A percentile compares a stretch with the other conserved stretches of the same genome.
phyloP scores from a whole-genome alignment of 2,113 vertebrate species.

The Onychostoma macrolepis region DNA sequence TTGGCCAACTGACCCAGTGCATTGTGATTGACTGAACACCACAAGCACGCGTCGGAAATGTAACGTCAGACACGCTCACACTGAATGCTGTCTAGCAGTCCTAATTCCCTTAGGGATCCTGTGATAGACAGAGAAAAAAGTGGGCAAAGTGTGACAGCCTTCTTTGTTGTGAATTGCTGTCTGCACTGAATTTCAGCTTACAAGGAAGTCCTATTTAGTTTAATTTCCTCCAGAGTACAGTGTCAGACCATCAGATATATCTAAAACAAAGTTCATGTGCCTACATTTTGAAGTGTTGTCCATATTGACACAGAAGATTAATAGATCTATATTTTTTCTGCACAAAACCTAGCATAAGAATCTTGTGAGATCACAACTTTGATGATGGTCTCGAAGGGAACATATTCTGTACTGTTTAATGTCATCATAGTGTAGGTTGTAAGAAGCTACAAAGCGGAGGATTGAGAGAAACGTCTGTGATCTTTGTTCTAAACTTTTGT shows the following conservation, averaged over 20 bases:
- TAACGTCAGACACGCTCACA: background rate
- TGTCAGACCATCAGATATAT: background rate
- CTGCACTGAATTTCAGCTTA: background rate
- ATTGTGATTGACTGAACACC: too few species aligned
- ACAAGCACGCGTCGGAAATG: too few species aligned
- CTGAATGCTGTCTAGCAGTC: background rate
- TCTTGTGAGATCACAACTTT: background rate
- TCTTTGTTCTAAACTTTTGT: background rate
- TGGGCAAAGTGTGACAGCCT: background rate
- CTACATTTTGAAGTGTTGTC: background rate
- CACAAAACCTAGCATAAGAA: background rate
- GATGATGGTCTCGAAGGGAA: background rate
- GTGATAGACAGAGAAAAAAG: background rate
- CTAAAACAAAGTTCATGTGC: background rate
- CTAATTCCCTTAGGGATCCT: background rate
- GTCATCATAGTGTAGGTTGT: background rate
- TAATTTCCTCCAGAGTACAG: background rate
- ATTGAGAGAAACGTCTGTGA: slow-evolving; percentile 27
- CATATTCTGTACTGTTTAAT: background rate
- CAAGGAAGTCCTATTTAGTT: background rate
- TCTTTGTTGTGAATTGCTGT: background rate
- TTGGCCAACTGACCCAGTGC: too few species aligned
- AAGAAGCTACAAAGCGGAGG: slow-evolving; percentile 6
- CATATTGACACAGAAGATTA: background rate
- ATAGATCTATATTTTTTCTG: background rate